Percentiles rank a stretch among this genome's conserved stretches.
Evolutionary conservation across 2,888 invertebrate genomes (phyloP).

Genomic region (Acleris laterana): DNA sequence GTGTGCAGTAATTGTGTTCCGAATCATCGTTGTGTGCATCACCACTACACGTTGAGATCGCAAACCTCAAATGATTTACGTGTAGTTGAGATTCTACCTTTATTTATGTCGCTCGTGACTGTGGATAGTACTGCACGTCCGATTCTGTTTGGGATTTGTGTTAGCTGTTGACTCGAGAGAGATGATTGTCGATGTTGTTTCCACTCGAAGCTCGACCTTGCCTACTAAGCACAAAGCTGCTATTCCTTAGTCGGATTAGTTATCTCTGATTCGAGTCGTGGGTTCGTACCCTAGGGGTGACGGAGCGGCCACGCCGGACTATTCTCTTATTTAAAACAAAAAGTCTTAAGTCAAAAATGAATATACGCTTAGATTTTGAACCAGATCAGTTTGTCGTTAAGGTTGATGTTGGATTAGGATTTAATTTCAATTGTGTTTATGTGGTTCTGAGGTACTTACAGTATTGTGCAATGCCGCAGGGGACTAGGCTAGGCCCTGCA

Average conservation of each 20-base stretch:
- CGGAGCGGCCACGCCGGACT: constrained; percentile 37
- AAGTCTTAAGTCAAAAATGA: constrained; percentile 7
- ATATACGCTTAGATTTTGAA: neutral
- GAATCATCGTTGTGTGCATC: no score
- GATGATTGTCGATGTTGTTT: constrained; percentile 44
- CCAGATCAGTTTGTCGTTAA: neutral
- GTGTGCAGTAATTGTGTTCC: no score
- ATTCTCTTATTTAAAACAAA: neutral
- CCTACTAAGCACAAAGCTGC: constrained; percentile 36
- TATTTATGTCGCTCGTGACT: constrained; percentile 82
- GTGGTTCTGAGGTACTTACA: constrained; percentile 52
- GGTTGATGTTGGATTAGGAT: neutral
- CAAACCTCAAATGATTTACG: no score
- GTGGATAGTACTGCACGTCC: constrained; percentile 51
- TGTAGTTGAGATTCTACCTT: constrained; percentile 58
- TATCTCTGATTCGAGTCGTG: constrained; percentile 28
- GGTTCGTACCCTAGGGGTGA: constrained; percentile 40
- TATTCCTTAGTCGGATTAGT: constrained; percentile 36
- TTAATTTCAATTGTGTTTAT: constrained; percentile 41
- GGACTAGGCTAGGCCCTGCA: constrained; percentile 56
- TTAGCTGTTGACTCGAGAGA: constrained; percentile 69
- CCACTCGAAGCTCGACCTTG: constrained; percentile 41
- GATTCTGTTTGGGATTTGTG: constrained; percentile 66
- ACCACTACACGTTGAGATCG: no score
- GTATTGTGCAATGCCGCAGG: constrained; percentile 66